These are phyloP conservation scores for Drosophila pullipes DNA, from an alignment of 2,888 invertebrate species.

Conservation along the genomic window DNA sequence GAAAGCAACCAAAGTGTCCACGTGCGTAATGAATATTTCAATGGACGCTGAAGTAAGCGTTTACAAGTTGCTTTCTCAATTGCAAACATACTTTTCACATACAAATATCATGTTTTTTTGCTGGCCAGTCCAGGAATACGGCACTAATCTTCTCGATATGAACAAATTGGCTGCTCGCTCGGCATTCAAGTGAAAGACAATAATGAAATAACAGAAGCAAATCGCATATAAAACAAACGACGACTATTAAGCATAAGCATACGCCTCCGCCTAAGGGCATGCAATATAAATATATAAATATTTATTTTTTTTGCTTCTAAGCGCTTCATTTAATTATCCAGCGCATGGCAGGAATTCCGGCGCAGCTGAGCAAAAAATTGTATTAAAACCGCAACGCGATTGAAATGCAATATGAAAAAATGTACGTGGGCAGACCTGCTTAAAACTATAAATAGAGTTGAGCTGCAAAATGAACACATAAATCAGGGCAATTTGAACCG, in stretches of 20 bases:
- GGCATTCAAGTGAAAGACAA: neutral
- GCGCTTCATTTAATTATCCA: slow-evolving; percentile 59
- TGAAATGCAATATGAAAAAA: slow-evolving; percentile 24
- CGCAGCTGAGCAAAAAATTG: neutral
- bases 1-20: neutral
- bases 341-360: slow-evolving; percentile 21
- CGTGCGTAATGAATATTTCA: neutral
- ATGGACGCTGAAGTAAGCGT: neutral
- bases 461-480: slow-evolving; percentile 45
- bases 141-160: slow-evolving; percentile 29
- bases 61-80: neutral
- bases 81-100: neutral
- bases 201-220: neutral
- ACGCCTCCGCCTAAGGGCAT: slow-evolving; percentile 29
- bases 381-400: slow-evolving; percentile 12
- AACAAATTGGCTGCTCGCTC: slow-evolving; percentile 34
- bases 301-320: slow-evolving; percentile 27
- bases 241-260: slow-evolving; percentile 34
- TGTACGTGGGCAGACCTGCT: neutral
- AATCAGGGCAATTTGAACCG: slow-evolving; percentile 38
- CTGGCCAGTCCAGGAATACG: neutral
- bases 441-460: slow-evolving; percentile 7
- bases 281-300: slow-evolving; percentile 4
- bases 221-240: neutral
- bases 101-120: neutral